A percentile compares a stretch with the other conserved stretches of the same genome.
Evolutionary conservation across 2,113 vertebrate genomes (phyloP).

Genomic region (Egretta garzetta): DNA sequence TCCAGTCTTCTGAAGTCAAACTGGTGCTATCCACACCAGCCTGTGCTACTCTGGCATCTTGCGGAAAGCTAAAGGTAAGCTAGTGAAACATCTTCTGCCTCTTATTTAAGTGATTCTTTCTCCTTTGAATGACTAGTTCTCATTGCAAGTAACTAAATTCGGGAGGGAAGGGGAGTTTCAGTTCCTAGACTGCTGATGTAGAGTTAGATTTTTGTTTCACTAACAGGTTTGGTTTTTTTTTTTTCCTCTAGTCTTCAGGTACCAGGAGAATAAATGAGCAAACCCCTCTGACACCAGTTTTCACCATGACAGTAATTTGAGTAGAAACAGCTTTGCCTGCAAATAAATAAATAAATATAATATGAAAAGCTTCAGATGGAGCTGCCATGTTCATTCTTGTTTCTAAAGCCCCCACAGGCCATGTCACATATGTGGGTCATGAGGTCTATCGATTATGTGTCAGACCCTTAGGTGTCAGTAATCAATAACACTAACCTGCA

Average conservation of each 20-base stretch:
- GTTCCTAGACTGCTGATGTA: neutral
- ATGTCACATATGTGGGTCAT: conserved; percentile 78
- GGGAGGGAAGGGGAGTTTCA: neutral
- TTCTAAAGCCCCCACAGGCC: conserved; percentile 78
- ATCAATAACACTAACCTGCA: conserved; percentile 84
- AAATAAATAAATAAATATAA: conserved; percentile 70
- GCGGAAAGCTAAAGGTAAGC: neutral
- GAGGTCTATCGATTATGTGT: conserved; percentile 82
- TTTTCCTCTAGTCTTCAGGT: neutral
- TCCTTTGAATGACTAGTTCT: neutral
- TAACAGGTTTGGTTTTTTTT: neutral
- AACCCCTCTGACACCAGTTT: conserved; percentile 9
- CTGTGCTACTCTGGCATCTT: neutral
- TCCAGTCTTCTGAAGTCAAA: neutral
- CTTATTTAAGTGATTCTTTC: neutral
- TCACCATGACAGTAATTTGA: conserved; percentile 61
- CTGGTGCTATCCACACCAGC: neutral
- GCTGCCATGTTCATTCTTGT: conserved; percentile 78
- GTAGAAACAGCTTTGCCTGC: conserved; percentile 60
- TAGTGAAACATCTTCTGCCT: neutral
- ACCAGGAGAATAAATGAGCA: neutral
- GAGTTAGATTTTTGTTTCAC: conserved; percentile 3
- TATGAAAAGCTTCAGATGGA: conserved; percentile 68
- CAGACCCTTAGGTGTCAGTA: conserved; percentile 77
- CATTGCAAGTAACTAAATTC: neutral